Evolutionary conservation across 1,140 invertebrate species (phyloP).

Genomic region (Rhyacophila brunnea): DNA sequence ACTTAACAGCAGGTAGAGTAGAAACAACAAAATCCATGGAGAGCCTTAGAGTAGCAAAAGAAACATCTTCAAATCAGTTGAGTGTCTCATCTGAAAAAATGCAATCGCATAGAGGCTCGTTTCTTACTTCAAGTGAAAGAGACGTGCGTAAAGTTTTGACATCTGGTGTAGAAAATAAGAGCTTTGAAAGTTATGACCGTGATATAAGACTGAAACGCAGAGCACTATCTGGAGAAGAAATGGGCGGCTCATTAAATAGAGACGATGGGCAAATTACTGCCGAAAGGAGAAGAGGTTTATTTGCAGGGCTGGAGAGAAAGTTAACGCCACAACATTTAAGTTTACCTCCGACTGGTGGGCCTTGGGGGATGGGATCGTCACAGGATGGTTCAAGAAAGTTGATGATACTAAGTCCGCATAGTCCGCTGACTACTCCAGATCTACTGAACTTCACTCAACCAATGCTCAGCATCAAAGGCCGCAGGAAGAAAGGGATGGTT

Average conservation of each 20-base stretch:
- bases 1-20: conserved; percentile 58
- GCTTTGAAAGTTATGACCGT: conserved; percentile 57
- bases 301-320: conserved; percentile 62
- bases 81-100: conserved; percentile 50
- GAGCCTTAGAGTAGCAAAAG: conserved; percentile 58
- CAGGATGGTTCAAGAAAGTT: conserved; percentile 59
- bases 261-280: conserved; percentile 50
- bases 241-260: conserved; percentile 42
- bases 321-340: conserved; percentile 66
- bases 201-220: conserved; percentile 60
- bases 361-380: conserved; percentile 51
- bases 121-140: conserved; percentile 62
- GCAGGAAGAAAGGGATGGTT: conserved; percentile 70
- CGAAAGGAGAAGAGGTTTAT: conserved; percentile 63
- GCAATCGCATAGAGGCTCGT: conserved; percentile 48
- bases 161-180: conserved; percentile 53
- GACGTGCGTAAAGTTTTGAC: conserved; percentile 60
- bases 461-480: conserved; percentile 60
- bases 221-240: conserved; percentile 60
- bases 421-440: conserved; percentile 61
- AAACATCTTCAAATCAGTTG: conserved; percentile 48
- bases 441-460: conserved; percentile 59
- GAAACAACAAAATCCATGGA: conserved; percentile 70
- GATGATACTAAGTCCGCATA: conserved; percentile 74
- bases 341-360: conserved; percentile 62